Evolutionary conservation across 37 sponge, comb jelly and placozoan species (phyloP).

Genomic region (Mnemiopsis leidyi): DNA sequence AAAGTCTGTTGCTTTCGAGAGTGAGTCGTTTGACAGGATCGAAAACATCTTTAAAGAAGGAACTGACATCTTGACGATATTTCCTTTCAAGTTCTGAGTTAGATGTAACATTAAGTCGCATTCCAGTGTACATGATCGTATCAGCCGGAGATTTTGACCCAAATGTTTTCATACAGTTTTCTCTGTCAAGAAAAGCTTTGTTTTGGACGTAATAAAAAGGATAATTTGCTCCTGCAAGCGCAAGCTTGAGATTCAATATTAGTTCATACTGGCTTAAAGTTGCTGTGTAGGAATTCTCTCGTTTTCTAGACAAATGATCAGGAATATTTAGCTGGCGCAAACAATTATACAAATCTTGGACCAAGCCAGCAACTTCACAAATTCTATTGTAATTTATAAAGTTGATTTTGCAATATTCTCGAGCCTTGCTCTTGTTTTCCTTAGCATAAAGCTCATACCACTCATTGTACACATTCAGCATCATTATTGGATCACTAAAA

Average conservation of each 20-base stretch:
- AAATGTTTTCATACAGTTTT: conserved; percentile 27
- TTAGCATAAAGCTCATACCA: not conserved
- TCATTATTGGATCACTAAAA: conserved; percentile 52
- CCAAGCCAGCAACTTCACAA: conserved; percentile 31
- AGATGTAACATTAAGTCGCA: not conserved
- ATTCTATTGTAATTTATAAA: conserved; percentile 30
- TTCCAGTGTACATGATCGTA: conserved; percentile 32
- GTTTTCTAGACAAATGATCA: not conserved
- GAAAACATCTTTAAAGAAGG: not conserved
- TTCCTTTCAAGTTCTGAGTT: conserved; percentile 30
- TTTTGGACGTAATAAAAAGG: conserved; percentile 5
- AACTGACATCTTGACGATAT: not conserved
- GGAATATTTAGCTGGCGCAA: not conserved
- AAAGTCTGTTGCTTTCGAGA: conserved; percentile 20
- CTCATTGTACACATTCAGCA: conserved; percentile 5
- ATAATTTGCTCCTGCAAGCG: conserved; percentile 59
- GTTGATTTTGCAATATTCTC: not conserved
- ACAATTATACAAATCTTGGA: conserved; percentile 7
- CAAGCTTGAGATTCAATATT: not conserved
- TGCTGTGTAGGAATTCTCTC: not conserved
- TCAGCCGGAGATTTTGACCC: not conserved
- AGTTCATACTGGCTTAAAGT: not conserved
- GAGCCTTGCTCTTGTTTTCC: not conserved
- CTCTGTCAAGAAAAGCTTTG: not conserved
- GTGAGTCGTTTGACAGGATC: conserved; percentile 31